Conservation (phyloP, 1,140 invertebrate species). For the Drosophila rhopaloa region DNA sequence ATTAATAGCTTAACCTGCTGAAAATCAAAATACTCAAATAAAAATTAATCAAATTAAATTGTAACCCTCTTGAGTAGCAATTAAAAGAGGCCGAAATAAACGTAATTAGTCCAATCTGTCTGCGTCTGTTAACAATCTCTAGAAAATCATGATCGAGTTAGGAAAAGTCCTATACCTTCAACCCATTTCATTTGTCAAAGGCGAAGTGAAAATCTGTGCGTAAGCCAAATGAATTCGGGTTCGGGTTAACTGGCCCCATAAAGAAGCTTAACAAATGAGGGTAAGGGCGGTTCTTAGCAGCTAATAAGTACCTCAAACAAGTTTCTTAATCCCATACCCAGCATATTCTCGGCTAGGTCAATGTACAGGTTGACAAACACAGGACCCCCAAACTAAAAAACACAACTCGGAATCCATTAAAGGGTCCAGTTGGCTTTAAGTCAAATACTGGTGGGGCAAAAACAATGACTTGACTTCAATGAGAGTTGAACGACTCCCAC, state of each 20-base stretch:
- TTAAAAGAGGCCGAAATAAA: background rate
- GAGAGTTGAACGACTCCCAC: conserved; percentile 45
- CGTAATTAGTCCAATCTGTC: conserved; percentile 6
- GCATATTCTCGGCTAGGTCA: conserved; percentile 37
- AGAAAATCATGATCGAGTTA: conserved; percentile 13
- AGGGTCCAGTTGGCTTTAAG: conserved; percentile 8
- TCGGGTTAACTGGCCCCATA: conserved; percentile 17
- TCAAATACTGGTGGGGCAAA: conserved; percentile 22
- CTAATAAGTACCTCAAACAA: conserved; percentile 48
- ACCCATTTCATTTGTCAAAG: conserved; percentile 24
- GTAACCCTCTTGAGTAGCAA: background rate
- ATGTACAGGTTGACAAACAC: conserved; percentile 38
- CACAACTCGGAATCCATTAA: conserved; percentile 19
- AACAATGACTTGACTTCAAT: conserved; percentile 31
- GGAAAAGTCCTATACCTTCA: conserved; percentile 8
- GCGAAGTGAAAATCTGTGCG: background rate
- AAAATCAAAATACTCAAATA: background rate
- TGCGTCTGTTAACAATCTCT: conserved; percentile 19
- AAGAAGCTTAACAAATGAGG: conserved; percentile 38
- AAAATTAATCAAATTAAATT: background rate
- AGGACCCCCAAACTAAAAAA: background rate
- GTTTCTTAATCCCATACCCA: conserved; percentile 41
- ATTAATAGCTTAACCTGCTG: too few species aligned
- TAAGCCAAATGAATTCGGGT: conserved; percentile 43
- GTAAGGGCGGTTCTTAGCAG: conserved; percentile 26